Percentiles rank a stretch among this genome's conserved stretches.
phyloP scores from a whole-genome alignment of 2,113 vertebrate genomes.

The Lampris megalopsis region DNA sequence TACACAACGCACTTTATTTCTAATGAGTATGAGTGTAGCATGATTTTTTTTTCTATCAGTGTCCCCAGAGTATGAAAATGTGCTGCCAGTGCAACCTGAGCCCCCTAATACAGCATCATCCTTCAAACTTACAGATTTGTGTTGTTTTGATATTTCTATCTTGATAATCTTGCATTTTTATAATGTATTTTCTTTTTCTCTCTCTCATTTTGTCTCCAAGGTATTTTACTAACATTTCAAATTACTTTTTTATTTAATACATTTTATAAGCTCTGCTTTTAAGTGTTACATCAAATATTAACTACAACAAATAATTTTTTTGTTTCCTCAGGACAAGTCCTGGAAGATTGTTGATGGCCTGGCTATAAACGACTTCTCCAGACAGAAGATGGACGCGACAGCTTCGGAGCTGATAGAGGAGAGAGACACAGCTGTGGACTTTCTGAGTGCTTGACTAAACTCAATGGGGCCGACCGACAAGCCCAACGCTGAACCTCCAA shows the following conservation, averaged over 20 bases:
- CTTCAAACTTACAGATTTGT: too few species aligned
- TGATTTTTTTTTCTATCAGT: too few species aligned
- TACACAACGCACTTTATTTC: too few species aligned
- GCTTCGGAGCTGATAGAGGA: slow-evolving; percentile 93
- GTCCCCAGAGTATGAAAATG: too few species aligned
- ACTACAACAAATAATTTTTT: background rate
- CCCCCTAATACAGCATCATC: too few species aligned
- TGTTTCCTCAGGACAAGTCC: slow-evolving; percentile 84
- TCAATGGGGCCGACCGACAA: slow-evolving; percentile 40
- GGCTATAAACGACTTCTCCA: slow-evolving; percentile 91
- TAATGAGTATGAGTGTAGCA: too few species aligned
- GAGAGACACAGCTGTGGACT: slow-evolving; percentile 92
- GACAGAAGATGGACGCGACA: slow-evolving; percentile 91
- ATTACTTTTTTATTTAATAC: background rate
- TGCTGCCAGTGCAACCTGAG: too few species aligned
- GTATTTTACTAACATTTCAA: background rate
- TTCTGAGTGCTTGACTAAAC: slow-evolving; percentile 89
- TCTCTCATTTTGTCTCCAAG: too few species aligned
- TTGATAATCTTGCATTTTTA: too few species aligned
- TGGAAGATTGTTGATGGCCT: slow-evolving; percentile 95
- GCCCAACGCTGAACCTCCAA: slow-evolving; percentile 81
- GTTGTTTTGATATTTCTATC: too few species aligned
- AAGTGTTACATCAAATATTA: background rate
- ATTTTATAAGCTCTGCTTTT: background rate
- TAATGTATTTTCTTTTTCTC: too few species aligned